A percentile compares a stretch with the other conserved stretches of the same genome.
Conservation (phyloP, 2,797 vertebrate genomes). For the Harpagifer antarcticus region DNA sequence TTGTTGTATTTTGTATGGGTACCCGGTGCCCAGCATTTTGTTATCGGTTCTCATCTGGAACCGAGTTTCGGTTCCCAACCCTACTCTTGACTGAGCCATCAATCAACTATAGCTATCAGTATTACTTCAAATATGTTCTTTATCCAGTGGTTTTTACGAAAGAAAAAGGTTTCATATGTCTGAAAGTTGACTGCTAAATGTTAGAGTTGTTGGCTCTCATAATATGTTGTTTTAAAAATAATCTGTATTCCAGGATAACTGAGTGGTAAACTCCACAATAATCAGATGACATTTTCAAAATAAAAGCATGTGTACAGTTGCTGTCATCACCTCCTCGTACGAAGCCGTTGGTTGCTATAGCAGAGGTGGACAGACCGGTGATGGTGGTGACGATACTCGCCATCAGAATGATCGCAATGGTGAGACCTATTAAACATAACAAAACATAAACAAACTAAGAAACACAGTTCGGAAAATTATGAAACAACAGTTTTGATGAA, state of each 20-base stretch:
- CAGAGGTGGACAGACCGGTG: conserved; percentile 96
- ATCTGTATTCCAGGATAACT: not conserved
- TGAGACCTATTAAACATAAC: conserved; percentile 84
- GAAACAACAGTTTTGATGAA: not conserved
- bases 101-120: not conserved
- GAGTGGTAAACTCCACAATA: not conserved
- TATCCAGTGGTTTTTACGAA: not conserved
- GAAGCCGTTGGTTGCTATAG: conserved; percentile 97
- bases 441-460: not conserved
- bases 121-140: not conserved
- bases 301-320: not conserved
- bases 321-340: conserved; percentile 92
- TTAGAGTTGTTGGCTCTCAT: too few relatives aligned
- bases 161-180: not conserved
- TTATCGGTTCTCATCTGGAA: too few relatives aligned
- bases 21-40: too few relatives aligned
- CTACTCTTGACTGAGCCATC: too few relatives aligned
- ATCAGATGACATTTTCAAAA: conserved; percentile 5
- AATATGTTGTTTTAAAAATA: too few relatives aligned
- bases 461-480: not conserved
- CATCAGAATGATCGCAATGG: conserved; percentile 91
- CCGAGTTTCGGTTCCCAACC: not conserved
- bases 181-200: not conserved
- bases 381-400: conserved; percentile 97
- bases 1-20: too few relatives aligned